Base-by-base conservation (phyloP, 2,113 vertebrate genomes). In the Actenoides hombroni region DNA sequence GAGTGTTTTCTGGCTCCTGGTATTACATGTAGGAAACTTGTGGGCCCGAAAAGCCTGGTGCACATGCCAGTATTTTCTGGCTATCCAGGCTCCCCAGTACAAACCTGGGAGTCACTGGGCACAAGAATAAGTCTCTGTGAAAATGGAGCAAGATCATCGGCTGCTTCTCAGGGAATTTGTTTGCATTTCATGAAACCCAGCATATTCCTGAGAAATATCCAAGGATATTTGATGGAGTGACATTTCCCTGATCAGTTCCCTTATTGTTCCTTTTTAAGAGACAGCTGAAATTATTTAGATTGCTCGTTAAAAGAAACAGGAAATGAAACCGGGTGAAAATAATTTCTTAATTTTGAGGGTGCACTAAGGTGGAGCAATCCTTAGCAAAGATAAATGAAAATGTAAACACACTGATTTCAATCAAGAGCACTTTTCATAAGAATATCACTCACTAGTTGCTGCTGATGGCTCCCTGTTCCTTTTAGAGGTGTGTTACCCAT, bases 401-500 rank as follows among this genome's bases (percentile, higher is more conserved):
- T 77, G 94, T 95, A 98, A 98, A 96, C 88, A 97, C 70, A 75
- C 94, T 97, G 94, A 95, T 97, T 97, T 94, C 92, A 95, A 96
- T 97, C 87, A 97, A 96, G 92, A 96, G 95, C 57, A 70, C 94
- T 95, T 96, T 95, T 95, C 94, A 84, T 28, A 79, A 88, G 96
- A 97, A 94, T 76, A 87, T 97, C 86, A 81, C 91, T 97, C 86
- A 87, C 84, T 92, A 88, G 91, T 90, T 86, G 91, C 96, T 95
- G 95, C 86, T 89, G 91, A 94, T 94, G 80, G 92, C 94, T 95
- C 95, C 80, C 96, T 95, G 86, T 95, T 96, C 86, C 91, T 94
- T 94, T 89, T 54, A 86, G 94, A 97, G 95, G 94, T 81, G 86
- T 92, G 84, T 94, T 91, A 95, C 37, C 83, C 85, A 14, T 95